These are phyloP conservation scores for Jacana jacana DNA, from an alignment of 2,113 vertebrate species.

Conservation along the genomic window DNA sequence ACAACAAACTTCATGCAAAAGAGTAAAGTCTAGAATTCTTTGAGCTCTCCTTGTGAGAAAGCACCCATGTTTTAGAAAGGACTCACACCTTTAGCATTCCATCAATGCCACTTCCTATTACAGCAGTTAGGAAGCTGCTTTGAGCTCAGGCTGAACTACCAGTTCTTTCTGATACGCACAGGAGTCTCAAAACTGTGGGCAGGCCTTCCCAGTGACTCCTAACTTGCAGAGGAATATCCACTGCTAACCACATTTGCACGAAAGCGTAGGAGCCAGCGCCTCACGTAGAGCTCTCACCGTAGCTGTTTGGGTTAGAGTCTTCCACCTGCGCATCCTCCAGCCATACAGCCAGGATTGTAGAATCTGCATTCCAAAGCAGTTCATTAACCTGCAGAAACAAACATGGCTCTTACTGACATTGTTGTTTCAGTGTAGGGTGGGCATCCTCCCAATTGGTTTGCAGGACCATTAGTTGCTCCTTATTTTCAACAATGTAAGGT, in stretches of 20 bases:
- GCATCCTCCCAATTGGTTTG: not conserved
- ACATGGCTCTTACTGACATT: not conserved
- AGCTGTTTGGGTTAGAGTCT: conserved; percentile 58
- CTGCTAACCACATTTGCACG: not conserved
- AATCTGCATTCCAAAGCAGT: conserved; percentile 95
- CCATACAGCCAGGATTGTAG: conserved; percentile 88
- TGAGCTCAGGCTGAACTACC: not conserved
- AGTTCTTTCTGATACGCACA: not conserved
- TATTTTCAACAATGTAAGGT: not conserved
- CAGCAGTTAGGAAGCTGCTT: not conserved
- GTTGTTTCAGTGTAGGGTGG: not conserved
- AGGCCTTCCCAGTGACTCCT: not conserved
- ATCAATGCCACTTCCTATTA: not conserved
- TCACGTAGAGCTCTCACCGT: conserved; percentile 70
- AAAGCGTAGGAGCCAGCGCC: not conserved
- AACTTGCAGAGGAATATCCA: not conserved
- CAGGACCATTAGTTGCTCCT: not conserved
- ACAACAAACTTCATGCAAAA: not conserved
- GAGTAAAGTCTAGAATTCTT: not conserved
- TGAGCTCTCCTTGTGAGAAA: not conserved
- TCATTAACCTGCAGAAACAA: conserved; percentile 84
- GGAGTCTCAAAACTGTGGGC: not conserved
- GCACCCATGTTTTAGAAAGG: not conserved
- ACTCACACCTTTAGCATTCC: not conserved
- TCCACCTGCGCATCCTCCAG: conserved; percentile 81